Evolutionary conservation across 2,113 vertebrate species (phyloP).

Genomic region (Redunca redunca): DNA sequence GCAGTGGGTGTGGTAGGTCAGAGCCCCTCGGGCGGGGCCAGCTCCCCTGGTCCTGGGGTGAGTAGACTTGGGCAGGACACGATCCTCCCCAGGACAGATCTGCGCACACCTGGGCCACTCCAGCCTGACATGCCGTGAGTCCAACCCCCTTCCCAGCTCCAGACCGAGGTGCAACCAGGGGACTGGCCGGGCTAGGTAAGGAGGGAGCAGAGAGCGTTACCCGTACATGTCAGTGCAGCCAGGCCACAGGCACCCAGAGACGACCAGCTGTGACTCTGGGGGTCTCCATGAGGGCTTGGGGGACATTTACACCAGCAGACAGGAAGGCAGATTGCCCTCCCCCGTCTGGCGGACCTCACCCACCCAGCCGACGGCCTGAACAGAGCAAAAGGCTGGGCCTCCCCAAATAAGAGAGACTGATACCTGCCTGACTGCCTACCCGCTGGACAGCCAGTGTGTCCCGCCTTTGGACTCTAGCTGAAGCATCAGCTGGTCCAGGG

Average conservation of each 20-base stretch:
- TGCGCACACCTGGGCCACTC: neutral
- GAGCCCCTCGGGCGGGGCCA: accelerated
- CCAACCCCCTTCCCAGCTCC: too few relatives aligned
- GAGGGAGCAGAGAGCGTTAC: neutral
- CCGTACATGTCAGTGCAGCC: neutral
- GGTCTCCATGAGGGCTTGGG: neutral
- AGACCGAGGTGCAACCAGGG: neutral
- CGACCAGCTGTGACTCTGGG: too few relatives aligned
- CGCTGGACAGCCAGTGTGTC: neutral
- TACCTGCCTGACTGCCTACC: neutral
- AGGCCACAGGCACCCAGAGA: neutral
- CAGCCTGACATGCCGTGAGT: accelerated
- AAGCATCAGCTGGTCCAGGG: neutral
- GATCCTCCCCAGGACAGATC: neutral
- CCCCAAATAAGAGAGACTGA: too few relatives aligned
- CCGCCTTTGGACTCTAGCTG: accelerated
- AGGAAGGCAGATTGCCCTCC: neutral
- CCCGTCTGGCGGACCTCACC: neutral
- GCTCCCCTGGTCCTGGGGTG: accelerated
- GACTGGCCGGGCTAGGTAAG: accelerated
- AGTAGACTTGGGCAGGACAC: accelerated
- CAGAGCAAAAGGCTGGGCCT: neutral
- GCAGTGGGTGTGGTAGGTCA: accelerated
- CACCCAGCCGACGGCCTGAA: neutral
- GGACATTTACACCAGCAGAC: neutral